These are phyloP conservation scores for Chaitophorus viminalis DNA, from an alignment of 2,888 invertebrate species.

Conservation along the genomic window DNA sequence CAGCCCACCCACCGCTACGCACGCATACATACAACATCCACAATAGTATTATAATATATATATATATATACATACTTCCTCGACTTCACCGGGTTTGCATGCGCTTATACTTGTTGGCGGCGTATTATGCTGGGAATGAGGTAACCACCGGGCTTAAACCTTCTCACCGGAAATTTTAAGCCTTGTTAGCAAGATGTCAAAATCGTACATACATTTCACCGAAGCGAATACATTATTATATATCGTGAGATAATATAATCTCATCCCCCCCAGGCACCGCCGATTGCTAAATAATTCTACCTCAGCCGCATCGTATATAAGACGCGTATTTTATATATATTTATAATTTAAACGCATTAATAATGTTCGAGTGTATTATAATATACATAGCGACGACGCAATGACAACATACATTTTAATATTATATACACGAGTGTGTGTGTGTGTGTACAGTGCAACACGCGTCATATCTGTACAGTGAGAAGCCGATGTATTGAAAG, in stretches of 20 bases:
- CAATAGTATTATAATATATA: background rate
- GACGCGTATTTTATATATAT: background rate
- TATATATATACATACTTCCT: background rate
- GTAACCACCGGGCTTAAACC: too few species aligned
- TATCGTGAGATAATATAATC: too few species aligned
- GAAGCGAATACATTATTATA: too few species aligned
- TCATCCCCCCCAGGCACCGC: too few species aligned
- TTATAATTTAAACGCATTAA: background rate
- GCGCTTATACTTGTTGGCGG: background rate
- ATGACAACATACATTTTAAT: slow-evolving; percentile 26
- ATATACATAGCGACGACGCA: background rate
- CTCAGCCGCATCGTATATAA: background rate
- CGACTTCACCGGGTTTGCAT: background rate
- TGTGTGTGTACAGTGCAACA: background rate
- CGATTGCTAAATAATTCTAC: too few species aligned
- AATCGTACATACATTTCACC: too few species aligned
- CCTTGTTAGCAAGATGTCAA: too few species aligned
- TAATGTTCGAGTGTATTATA: background rate
- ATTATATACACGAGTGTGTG: background rate
- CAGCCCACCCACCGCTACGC: background rate
- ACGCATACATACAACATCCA: background rate
- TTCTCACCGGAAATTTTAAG: too few species aligned
- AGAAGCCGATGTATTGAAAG: background rate
- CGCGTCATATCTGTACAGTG: background rate
- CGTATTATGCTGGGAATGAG: too few species aligned